Evolutionary conservation across 2,888 invertebrate genomes (phyloP).

Genomic region (Mechanitis mazaeus): DNA sequence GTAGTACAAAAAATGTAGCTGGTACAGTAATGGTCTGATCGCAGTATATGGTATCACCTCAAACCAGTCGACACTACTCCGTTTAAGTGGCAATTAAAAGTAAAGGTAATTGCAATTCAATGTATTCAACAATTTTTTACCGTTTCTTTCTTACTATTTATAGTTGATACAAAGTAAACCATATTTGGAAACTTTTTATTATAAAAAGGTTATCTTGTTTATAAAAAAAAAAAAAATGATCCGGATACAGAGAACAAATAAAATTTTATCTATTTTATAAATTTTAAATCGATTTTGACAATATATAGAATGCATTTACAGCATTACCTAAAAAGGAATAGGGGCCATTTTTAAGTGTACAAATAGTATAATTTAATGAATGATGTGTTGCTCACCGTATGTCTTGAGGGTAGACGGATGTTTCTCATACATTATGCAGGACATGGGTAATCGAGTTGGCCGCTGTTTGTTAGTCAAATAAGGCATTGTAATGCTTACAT

Average conservation of each 20-base stretch:
- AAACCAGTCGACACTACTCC: no score
- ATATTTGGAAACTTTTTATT: no score
- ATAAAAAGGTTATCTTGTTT: background rate
- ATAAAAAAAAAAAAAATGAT: background rate
- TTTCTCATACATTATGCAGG: slow-evolving; percentile 63
- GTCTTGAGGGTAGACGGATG: slow-evolving; percentile 46
- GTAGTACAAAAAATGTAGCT: no score
- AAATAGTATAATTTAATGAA: slow-evolving; percentile 20
- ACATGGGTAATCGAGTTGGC: slow-evolving; percentile 56
- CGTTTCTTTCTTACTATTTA: no score
- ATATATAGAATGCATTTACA: slow-evolving; percentile 1
- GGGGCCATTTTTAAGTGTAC: slow-evolving; percentile 5
- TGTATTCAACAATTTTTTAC: no score
- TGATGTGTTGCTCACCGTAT: slow-evolving; percentile 29
- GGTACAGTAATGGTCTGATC: no score
- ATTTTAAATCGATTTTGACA: background rate
- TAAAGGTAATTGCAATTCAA: no score
- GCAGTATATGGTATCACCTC: no score
- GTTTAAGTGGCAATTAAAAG: no score
- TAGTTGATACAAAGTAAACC: no score
- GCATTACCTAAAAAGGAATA: background rate
- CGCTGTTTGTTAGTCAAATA: slow-evolving; percentile 74
- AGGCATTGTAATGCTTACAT: slow-evolving; percentile 59
- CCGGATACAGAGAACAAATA: background rate
- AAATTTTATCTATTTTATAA: background rate